A percentile compares a stretch with the other conserved stretches of the same genome.
phyloP scores from a whole-genome alignment of 2,797 vertebrate genomes.

The Poecile montanus region DNA sequence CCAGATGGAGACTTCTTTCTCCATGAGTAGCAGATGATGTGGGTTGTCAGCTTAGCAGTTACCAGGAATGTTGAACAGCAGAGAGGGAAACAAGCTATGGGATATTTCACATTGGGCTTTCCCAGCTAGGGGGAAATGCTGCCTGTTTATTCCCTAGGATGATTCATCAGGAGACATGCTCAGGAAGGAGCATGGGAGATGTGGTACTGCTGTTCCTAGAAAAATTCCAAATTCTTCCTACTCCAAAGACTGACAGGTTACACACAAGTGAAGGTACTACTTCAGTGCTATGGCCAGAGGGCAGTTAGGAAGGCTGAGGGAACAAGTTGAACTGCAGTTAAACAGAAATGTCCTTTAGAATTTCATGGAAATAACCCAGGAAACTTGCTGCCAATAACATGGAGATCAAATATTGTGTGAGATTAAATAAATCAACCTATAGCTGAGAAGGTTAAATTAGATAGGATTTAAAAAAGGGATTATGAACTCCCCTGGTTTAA shows the following conservation, averaged over 20 bases:
- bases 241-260: not conserved
- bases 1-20: not conserved
- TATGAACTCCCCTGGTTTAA: conserved; percentile 22
- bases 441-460: conserved; percentile 56
- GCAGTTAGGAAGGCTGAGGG: not conserved
- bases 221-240: not conserved
- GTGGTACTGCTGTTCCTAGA: not conserved
- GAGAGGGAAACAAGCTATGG: not conserved
- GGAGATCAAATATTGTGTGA: not conserved
- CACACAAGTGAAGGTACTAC: rapidly evolving
- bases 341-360: not conserved
- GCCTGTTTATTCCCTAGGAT: not conserved
- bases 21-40: not conserved
- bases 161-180: not conserved
- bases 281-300: not conserved
- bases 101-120: not conserved
- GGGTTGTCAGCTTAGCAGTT: not conserved
- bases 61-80: not conserved
- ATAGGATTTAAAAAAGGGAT: conserved; percentile 44
- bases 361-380: not conserved
- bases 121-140: not conserved
- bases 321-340: not conserved
- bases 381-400: not conserved
- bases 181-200: not conserved
- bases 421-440: conserved; percentile 54